Percentiles rank a stretch among this genome's conserved stretches.
Evolutionary conservation across 2,113 vertebrate genomes (phyloP).

Genomic region (human (Homo sapiens)): GRCh38 chr15:34253501-34254000

Average conservation of each 20-base stretch:
- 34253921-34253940: no score
- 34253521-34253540: not conserved
- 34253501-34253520: not conserved
- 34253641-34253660: slow-evolving; percentile 8
- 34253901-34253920: not conserved
- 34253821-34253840: not conserved
- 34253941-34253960: no score
- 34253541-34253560: not conserved
- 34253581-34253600: not conserved
- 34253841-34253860: not conserved
- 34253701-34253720: slow-evolving; percentile 35
- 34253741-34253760: not conserved
- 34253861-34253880: not conserved
- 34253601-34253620: not conserved
- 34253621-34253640: slow-evolving; percentile 29
- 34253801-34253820: not conserved
- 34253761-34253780: not conserved
- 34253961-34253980: no score
- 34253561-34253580: slow-evolving; percentile 12
- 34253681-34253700: not conserved
- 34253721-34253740: not conserved
- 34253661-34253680: not conserved
- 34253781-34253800: not conserved
- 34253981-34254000: not conserved
- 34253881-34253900: not conserved